Evolutionary conservation across 2,113 vertebrate genomes (phyloP).

Genomic region (Ciconia boyciana): DNA sequence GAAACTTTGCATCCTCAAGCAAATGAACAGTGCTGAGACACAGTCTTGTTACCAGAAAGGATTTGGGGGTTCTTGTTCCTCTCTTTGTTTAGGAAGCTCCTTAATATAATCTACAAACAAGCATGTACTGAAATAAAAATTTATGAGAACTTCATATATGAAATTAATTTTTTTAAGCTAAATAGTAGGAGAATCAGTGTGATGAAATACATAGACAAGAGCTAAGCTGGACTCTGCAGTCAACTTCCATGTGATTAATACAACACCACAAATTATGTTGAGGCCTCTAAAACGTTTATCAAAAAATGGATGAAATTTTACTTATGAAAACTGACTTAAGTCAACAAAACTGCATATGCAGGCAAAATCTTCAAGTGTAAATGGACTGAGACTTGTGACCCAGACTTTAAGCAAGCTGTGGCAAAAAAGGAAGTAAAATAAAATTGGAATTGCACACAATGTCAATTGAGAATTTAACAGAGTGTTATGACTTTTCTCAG

Average conservation of each 20-base stretch:
- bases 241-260: background rate
- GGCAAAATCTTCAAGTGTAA: background rate
- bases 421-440: background rate
- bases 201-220: background rate
- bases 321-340: background rate
- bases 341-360: background rate
- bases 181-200: background rate
- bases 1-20: background rate
- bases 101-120: background rate
- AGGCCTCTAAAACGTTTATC: background rate
- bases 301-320: background rate
- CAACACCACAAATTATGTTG: background rate
- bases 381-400: background rate
- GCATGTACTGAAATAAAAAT: background rate
- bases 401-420: background rate
- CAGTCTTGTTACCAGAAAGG: background rate
- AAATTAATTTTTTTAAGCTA: background rate
- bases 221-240: background rate
- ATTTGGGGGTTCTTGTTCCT: background rate
- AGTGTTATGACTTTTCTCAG: background rate
- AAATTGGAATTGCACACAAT: background rate
- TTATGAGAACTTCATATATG: background rate
- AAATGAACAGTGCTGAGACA: background rate
- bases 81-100: background rate
- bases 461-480: background rate